phyloP scores from a whole-genome alignment of 2,113 vertebrate genomes.

The Rostratula benghalensis region DNA sequence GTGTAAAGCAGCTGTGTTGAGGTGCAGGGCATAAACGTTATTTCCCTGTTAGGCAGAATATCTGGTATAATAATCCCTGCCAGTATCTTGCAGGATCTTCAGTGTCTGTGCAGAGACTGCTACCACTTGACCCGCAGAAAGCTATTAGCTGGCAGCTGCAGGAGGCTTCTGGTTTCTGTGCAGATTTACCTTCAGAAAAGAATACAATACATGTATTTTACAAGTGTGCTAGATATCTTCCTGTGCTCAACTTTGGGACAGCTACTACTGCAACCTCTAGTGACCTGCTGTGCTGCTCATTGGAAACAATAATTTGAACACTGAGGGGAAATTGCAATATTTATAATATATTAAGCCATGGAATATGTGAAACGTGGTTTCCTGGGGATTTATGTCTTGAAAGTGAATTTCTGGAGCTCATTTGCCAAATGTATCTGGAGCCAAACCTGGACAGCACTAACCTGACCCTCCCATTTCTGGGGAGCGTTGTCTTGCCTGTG shows the following conservation, averaged over 20 bases:
- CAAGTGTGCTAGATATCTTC: background rate
- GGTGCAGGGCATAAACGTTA: background rate
- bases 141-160: background rate
- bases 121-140: background rate
- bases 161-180: background rate
- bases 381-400: slow-evolving; percentile 29
- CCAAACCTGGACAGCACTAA: slow-evolving; percentile 4
- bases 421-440: background rate
- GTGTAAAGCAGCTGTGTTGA: background rate
- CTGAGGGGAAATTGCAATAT: slow-evolving; percentile 14
- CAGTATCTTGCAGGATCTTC: background rate
- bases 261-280: background rate
- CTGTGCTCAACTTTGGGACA: background rate
- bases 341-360: slow-evolving; percentile 15
- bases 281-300: background rate
- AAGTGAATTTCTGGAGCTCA: slow-evolving; percentile 22
- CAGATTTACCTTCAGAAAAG: background rate
- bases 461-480: slow-evolving; percentile 1
- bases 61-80: background rate
- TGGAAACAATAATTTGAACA: background rate
- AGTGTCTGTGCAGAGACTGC: background rate
- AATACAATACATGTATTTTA: background rate
- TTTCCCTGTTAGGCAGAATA: background rate
- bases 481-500: background rate
- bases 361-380: slow-evolving; percentile 42